Conservation (phyloP, 2,113 vertebrate genomes). For the Ctenomys sociabilis region DNA sequence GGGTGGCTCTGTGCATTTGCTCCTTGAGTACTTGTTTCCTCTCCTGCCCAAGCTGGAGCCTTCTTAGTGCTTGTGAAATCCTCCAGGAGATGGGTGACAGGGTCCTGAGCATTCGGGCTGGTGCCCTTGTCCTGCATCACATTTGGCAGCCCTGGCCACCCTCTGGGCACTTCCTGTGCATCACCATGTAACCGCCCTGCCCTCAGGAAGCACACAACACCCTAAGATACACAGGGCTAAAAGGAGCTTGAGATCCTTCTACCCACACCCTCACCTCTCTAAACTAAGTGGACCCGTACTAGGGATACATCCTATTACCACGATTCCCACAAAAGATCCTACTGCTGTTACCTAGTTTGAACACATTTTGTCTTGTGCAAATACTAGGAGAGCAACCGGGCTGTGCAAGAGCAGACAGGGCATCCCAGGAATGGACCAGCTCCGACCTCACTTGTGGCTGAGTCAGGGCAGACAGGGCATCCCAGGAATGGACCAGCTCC, state of each 20-base stretch:
- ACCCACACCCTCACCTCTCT: not conserved
- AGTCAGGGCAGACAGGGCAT: not conserved
- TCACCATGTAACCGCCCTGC: not conserved
- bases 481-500: rapidly evolving
- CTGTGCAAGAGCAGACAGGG: not conserved
- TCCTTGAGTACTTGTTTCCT: not conserved
- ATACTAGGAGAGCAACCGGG: rapidly evolving
- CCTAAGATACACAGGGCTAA: not conserved
- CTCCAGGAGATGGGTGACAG: not conserved
- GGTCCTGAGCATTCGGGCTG: not conserved
- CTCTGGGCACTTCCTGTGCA: not conserved
- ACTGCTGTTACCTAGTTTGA: not conserved
- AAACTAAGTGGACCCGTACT: not conserved
- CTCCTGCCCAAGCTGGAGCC: not conserved
- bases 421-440: rapidly evolving
- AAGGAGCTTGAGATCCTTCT: not conserved
- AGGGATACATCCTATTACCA: not conserved
- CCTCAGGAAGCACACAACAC: not conserved
- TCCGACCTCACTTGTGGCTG: rapidly evolving
- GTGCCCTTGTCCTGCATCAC: not conserved
- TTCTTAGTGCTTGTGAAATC: not conserved
- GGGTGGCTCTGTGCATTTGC: not conserved
- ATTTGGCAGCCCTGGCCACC: not conserved
- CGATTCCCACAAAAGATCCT: not conserved
- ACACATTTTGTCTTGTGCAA: not conserved